These are phyloP conservation scores for Paralichthys olivaceus DNA, from an alignment of 2,113 vertebrate genomes.

Conservation along the genomic window DNA sequence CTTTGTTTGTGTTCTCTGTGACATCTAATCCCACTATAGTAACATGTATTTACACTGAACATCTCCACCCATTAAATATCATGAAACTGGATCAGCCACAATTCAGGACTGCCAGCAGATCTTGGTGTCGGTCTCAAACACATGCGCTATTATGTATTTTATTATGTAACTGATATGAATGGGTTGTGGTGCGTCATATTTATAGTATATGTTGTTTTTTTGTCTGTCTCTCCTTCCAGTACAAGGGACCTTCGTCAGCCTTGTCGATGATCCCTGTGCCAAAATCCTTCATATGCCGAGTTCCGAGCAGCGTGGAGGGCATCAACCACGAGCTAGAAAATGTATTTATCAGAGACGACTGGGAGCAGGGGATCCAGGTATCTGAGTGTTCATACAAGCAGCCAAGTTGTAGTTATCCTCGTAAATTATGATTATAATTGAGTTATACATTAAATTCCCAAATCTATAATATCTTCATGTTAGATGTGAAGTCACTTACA, in stretches of 20 bases:
- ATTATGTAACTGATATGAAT: not conserved
- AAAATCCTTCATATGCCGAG: constrained; percentile 88
- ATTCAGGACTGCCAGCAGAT: no score
- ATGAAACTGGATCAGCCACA: constrained; percentile 29
- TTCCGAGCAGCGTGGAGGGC: constrained; percentile 93
- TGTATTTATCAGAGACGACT: constrained; percentile 92
- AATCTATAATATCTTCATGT: no score
- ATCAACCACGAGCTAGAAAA: constrained; percentile 96
- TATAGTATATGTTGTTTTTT: accelerated
- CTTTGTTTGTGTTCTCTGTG: not conserved
- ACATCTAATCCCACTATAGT: constrained; percentile 26
- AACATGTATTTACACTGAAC: constrained; percentile 19
- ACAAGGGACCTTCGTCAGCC: constrained; percentile 86
- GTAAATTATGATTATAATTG: no score
- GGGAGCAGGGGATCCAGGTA: constrained; percentile 84
- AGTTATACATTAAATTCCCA: no score
- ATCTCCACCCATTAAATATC: constrained; percentile 25
- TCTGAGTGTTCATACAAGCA: not conserved
- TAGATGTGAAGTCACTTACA: no score
- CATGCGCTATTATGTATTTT: not conserved
- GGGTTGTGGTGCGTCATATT: not conserved
- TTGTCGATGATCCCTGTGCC: constrained; percentile 86
- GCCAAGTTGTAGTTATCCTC: not conserved
- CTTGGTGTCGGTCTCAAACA: not conserved
- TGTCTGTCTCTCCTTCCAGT: constrained; percentile 43